Conservation (phyloP, 2,113 vertebrate genomes). For the Speoplatyrhinus poulsoni region DNA sequence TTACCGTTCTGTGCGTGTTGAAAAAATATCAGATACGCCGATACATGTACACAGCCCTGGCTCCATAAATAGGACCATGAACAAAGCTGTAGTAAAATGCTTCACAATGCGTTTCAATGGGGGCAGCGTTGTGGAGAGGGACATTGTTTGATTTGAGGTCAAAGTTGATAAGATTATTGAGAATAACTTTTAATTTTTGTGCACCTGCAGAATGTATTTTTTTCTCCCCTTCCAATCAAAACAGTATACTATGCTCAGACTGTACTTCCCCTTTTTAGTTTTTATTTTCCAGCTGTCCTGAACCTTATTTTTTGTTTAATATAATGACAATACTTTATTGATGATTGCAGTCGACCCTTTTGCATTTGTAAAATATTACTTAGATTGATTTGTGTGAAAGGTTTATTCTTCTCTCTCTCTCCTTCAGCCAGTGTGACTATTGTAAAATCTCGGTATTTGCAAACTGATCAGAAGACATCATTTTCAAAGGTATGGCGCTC, state of each 20-base stretch:
- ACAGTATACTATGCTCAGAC: neutral
- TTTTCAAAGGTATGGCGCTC: conserved; percentile 65
- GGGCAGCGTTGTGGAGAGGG: too few relatives aligned
- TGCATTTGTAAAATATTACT: neutral
- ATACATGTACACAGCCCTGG: too few relatives aligned
- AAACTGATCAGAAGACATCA: conserved; percentile 65
- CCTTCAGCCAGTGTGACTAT: conserved; percentile 58
- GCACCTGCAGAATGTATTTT: too few relatives aligned
- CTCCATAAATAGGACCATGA: too few relatives aligned
- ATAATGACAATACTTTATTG: neutral
- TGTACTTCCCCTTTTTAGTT: neutral
- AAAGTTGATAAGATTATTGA: too few relatives aligned
- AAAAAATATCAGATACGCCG: too few relatives aligned
- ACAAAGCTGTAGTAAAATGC: too few relatives aligned
- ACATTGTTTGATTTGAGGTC: too few relatives aligned
- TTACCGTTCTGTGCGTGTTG: too few relatives aligned
- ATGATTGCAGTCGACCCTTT: neutral
- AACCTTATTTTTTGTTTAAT: neutral
- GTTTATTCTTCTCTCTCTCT: neutral
- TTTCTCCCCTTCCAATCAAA: too few relatives aligned
- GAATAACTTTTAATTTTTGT: too few relatives aligned
- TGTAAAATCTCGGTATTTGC: conserved; percentile 76
- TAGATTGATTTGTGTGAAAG: neutral
- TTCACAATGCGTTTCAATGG: too few relatives aligned
- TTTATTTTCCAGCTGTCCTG: neutral